phyloP scores from a whole-genome alignment of 2,888 invertebrate genomes.

The Sphaeridia pumilis region DNA sequence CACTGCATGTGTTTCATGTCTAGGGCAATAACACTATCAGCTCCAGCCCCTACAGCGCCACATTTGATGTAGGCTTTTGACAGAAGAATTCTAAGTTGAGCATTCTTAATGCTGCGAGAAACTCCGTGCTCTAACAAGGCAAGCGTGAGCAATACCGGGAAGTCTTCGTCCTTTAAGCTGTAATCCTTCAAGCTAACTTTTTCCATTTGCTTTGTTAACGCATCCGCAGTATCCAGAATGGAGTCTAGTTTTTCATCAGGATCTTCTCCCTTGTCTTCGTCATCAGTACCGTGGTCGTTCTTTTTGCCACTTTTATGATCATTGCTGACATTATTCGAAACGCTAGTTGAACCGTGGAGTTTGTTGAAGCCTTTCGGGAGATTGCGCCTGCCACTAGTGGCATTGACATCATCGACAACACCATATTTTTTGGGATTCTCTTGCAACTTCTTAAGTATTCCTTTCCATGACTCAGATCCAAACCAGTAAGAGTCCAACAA shows the following conservation, averaged over 20 bases:
- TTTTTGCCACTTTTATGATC: background rate
- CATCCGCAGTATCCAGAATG: conserved; percentile 3
- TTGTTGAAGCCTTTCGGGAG: background rate
- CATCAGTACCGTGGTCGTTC: background rate
- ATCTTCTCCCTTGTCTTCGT: conserved; percentile 1
- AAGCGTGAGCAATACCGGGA: conserved; percentile 27
- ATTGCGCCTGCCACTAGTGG: background rate
- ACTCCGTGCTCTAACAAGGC: conserved; percentile 61
- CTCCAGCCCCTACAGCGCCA: conserved; percentile 64
- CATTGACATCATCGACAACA: background rate
- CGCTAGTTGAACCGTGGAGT: background rate
- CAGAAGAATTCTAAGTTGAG: conserved; percentile 73
- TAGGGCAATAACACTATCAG: conserved; percentile 59
- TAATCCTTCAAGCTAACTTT: conserved; percentile 1
- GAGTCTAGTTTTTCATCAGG: conserved; percentile 6
- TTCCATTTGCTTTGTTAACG: conserved; percentile 8
- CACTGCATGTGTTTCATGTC: conserved; percentile 89
- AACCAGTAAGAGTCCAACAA: conserved; percentile 15
- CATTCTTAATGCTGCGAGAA: conserved; percentile 70
- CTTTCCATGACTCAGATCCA: conserved; percentile 5
- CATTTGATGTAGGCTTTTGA: conserved; percentile 57
- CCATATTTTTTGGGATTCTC: background rate
- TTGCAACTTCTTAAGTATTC: background rate
- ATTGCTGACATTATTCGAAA: background rate
- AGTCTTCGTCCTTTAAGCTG: conserved; percentile 16